phyloP scores from a whole-genome alignment of 2,113 vertebrate species.

The Heptranchias perlo region DNA sequence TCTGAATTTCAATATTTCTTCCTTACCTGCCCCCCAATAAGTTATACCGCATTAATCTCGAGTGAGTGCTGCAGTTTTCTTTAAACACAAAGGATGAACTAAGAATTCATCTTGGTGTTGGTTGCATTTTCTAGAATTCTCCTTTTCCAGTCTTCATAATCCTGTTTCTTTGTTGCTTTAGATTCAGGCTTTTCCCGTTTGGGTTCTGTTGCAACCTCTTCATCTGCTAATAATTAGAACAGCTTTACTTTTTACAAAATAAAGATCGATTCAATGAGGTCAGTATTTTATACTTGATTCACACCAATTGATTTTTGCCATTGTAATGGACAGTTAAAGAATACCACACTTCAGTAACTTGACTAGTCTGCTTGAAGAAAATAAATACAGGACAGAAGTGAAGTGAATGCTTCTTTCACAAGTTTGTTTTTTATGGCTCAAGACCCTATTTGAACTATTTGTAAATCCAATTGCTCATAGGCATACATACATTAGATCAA shows the following conservation, averaged over 20 bases:
- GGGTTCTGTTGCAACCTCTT: constrained; percentile 46
- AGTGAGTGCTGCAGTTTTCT: background rate
- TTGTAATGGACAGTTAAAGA: background rate
- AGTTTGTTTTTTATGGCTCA: background rate
- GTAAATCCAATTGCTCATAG: background rate
- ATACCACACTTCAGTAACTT: background rate
- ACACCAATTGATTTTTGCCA: background rate
- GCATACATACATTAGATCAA: background rate
- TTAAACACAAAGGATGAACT: background rate
- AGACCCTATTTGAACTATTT: background rate
- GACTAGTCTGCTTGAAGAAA: background rate
- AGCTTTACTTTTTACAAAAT: background rate
- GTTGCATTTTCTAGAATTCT: constrained; percentile 74
- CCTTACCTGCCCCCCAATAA: background rate
- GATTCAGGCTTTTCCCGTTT: constrained; percentile 51
- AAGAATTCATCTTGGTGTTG: constrained; percentile 49
- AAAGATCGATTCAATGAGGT: background rate
- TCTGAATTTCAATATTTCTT: background rate
- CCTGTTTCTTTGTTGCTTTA: constrained; percentile 51
- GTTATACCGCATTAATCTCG: background rate
- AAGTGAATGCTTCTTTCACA: background rate
- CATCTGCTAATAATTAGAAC: constrained; percentile 43
- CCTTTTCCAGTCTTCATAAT: constrained; percentile 81
- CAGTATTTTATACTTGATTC: background rate
- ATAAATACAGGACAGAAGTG: background rate